These are phyloP conservation scores for Trichechus manatus DNA, from an alignment of 2,113 vertebrate genomes.

Conservation along the genomic window DNA sequence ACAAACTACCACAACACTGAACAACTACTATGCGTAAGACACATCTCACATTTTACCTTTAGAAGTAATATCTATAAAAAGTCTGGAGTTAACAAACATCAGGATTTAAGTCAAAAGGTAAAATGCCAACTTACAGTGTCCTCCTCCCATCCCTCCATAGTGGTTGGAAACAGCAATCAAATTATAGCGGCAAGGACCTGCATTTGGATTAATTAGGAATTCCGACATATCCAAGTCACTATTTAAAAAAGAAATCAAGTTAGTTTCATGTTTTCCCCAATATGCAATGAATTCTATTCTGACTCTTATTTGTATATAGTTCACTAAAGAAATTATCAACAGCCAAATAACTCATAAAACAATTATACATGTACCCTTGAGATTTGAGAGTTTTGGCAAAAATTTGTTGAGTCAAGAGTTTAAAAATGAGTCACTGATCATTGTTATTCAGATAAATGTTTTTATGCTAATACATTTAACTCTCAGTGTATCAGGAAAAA, in stretches of 20 bases:
- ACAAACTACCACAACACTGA: neutral
- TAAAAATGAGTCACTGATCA: neutral
- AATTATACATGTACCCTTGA: neutral
- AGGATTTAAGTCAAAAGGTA: slow-evolving; percentile 58
- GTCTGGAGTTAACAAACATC: slow-evolving; percentile 8
- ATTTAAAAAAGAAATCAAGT: slow-evolving; percentile 80
- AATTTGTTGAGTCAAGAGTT: slow-evolving; percentile 38
- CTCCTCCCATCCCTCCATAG: slow-evolving; percentile 99
- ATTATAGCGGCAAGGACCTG: slow-evolving; percentile 96
- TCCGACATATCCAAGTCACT: slow-evolving; percentile 99
- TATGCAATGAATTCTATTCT: slow-evolving; percentile 33
- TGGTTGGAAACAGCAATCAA: slow-evolving; percentile 99
- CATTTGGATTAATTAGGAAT: slow-evolving; percentile 98
- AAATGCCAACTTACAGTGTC: slow-evolving; percentile 94
- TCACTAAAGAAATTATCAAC: slow-evolving; percentile 2
- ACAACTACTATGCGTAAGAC: neutral
- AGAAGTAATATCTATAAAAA: slow-evolving; percentile 42
- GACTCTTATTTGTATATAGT: neutral
- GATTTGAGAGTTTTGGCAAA: slow-evolving; percentile 26
- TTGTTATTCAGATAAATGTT: slow-evolving; percentile 8
- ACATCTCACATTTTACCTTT: slow-evolving; percentile 1
- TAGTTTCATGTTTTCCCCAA: slow-evolving; percentile 69
- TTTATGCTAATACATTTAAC: slow-evolving; percentile 45
- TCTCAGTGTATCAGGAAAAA: slow-evolving; percentile 10
- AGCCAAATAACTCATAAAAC: slow-evolving; percentile 33